phyloP scores from a whole-genome alignment of 1,140 invertebrate species.

The Eupristina koningsbergeri region DNA sequence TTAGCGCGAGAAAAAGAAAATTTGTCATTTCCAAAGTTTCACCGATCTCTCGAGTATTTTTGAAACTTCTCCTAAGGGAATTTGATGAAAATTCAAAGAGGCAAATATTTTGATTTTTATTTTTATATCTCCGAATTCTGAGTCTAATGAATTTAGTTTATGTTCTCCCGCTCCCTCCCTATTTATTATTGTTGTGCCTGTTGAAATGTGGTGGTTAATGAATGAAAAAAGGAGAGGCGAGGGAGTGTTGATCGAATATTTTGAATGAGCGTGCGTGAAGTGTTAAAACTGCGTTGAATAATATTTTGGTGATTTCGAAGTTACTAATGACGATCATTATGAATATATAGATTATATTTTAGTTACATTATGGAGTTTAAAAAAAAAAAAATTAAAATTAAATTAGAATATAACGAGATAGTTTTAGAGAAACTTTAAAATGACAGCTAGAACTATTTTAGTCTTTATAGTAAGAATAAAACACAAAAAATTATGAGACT shows the following conservation, averaged over 20 bases:
- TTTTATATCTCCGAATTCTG: background rate
- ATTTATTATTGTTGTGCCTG: background rate
- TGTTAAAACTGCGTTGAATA: background rate
- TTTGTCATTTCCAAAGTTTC: background rate
- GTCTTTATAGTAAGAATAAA: no score
- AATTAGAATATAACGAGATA: no score
- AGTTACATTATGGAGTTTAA: no score
- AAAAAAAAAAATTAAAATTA: no score
- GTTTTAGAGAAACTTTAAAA: no score
- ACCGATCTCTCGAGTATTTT: background rate
- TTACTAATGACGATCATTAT: no score
- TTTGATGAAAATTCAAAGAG: slow-evolving; percentile 40
- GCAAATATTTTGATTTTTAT: background rate
- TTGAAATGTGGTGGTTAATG: background rate
- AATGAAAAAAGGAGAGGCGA: background rate
- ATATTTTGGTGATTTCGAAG: no score
- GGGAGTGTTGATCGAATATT: background rate
- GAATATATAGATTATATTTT: no score
- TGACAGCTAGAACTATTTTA: no score
- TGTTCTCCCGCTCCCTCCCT: background rate
- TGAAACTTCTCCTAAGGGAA: background rate
- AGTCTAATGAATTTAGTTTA: background rate
- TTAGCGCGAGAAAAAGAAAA: slow-evolving; percentile 7
- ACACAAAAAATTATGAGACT: no score
- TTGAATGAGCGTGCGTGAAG: background rate